Evolutionary conservation across 2,113 vertebrate genomes (phyloP), one percentile per base, ranked within the genome.

Genomic region (Datnioides undecimradiatus): DNA sequence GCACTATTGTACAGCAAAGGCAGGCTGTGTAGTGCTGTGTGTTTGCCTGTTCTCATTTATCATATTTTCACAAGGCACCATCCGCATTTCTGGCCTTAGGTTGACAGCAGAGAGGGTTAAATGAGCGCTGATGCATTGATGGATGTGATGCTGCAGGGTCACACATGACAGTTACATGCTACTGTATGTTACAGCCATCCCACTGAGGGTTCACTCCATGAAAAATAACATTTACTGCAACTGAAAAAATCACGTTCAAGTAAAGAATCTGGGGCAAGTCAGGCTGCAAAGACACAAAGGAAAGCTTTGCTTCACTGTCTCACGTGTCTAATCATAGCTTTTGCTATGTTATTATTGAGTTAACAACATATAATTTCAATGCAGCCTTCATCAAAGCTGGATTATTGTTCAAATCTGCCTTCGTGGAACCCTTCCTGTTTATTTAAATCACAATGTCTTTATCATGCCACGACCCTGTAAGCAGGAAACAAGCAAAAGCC

Each of bases 111-210:
- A 33, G 34, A 76, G 43, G 29, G n/a, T n/a, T n/a, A n/a, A n/a
- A n/a, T n/a, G n/a, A n/a, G n/a, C n/a, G n/a, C n/a, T n/a, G n/a
- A n/a, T n/a, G n/a, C n/a, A n/a, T 49, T 29, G 0, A 55, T 31
- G 38, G 1, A 65, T 52, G 70, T 34, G 64, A 68, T 82, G 66
- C 70, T 79, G 87, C 84, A 66, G 81, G n/a, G 6, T 41, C 63
- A 36, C 25, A 46, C n/a, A 4, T 12, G 36, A 58, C 62, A 54
- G 55, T 21, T 12, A n/a, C n/a, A n/a, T n/a, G n/a, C n/a, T n/a
- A 38, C 6, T n/a, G 29, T 23, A 8, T 51, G 46, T 66, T n/a
- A 6, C n/a, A 41, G 34, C 55, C 45, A 23, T 73, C 60, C 60
- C 17, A 6, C 41, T 41, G 2, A 58, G 34, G 57, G 52, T 16